A percentile compares a stretch with the other conserved stretches of the same genome.
Conservation (phyloP, 2,888 invertebrate genomes). For the Hirtodrosophila duncani region DNA sequence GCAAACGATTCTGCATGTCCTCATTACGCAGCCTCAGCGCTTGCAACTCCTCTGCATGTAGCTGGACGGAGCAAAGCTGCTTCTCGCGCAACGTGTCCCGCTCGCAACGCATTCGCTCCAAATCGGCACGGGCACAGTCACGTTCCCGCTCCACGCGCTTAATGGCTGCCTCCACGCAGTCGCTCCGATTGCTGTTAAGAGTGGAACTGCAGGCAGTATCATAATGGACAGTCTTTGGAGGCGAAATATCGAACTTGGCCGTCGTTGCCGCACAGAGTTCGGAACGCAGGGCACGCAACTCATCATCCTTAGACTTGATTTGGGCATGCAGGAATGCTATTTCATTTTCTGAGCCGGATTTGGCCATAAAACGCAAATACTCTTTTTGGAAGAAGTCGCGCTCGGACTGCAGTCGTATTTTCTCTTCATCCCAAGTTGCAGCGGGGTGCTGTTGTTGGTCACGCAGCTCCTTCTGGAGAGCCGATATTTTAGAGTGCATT, state of each 20-base stretch:
- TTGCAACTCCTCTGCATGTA: conserved; percentile 79
- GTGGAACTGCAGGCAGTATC: conserved; percentile 22
- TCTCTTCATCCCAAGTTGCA: conserved; percentile 71
- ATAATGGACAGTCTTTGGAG: conserved; percentile 28
- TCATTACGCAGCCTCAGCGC: conserved; percentile 79
- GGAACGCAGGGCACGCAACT: conserved; percentile 64
- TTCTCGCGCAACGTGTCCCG: conserved; percentile 81
- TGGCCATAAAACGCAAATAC: conserved; percentile 72
- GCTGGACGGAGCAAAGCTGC: conserved; percentile 79
- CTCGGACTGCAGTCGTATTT: conserved; percentile 74
- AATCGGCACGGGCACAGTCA: conserved; percentile 79
- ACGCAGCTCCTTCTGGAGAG: conserved; percentile 42
- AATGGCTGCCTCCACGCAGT: conserved; percentile 76
- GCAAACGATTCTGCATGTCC: conserved; percentile 79
- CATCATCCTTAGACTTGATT: conserved; percentile 76
- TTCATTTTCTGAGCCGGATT: conserved; percentile 72
- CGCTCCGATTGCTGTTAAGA: conserved; percentile 45
- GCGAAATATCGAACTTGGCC: conserved; percentile 25
- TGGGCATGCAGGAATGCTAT: conserved; percentile 74
- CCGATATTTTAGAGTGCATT: conserved; percentile 76
- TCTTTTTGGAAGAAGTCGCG: conserved; percentile 78
- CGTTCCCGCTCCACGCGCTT: conserved; percentile 79
- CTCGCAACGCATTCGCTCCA: conserved; percentile 82
- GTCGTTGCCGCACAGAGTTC: conserved; percentile 50
- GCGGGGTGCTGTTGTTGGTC: conserved; percentile 36